A percentile compares a stretch with the other conserved stretches of the same genome.
Evolutionary conservation across 2,888 invertebrate genomes (phyloP).

Genomic region (Pachydiplax longipennis): DNA sequence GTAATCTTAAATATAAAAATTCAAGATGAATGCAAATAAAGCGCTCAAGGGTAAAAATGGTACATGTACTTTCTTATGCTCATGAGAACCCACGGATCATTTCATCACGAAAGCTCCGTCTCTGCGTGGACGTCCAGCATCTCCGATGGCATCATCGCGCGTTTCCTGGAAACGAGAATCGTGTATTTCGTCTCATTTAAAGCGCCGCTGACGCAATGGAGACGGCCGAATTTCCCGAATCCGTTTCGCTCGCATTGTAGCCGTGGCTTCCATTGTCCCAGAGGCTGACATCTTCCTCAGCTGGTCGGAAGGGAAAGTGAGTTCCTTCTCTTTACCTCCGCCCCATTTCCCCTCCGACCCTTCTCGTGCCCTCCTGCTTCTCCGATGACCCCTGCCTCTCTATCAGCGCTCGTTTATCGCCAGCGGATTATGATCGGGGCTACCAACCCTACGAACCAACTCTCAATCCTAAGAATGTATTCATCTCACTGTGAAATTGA

Average conservation of each 20-base stretch:
- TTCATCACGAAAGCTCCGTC: no score
- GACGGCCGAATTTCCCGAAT: neutral
- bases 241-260: neutral
- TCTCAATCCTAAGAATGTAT: neutral
- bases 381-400: slow-evolving; percentile 26
- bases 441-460: neutral
- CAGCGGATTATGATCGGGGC: slow-evolving; percentile 37
- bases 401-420: slow-evolving; percentile 38
- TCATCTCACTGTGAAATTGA: slow-evolving; percentile 29
- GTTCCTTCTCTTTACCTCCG: neutral
- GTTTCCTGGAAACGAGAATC: neutral
- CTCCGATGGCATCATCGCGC: no score
- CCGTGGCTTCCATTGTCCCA: neutral
- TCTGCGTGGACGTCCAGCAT: no score
- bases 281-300: neutral
- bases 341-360: neutral
- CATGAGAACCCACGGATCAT: no score
- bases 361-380: neutral
- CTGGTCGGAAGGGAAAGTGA: neutral
- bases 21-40: no score
- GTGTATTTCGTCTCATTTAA: neutral
- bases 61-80: no score
- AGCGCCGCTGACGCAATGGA: neutral
- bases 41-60: no score
- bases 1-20: no score